These are phyloP conservation scores for Galeruca laticollis DNA, from an alignment of 2,888 invertebrate genomes.

Conservation along the genomic window DNA sequence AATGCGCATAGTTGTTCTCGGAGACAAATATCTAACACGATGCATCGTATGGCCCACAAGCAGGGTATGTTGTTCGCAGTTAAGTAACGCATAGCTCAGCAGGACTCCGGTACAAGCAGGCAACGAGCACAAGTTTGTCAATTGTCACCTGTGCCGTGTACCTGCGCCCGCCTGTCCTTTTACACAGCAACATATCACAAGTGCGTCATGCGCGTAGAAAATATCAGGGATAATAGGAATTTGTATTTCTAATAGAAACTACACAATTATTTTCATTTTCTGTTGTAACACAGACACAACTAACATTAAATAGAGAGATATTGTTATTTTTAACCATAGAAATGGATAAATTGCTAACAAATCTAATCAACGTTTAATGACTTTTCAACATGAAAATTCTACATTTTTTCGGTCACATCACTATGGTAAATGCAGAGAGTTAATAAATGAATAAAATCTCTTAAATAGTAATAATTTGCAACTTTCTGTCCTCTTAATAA, in stretches of 20 bases:
- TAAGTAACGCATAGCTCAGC: conserved; percentile 65
- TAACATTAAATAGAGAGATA: too few species aligned
- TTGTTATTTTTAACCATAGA: too few species aligned
- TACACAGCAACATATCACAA: conserved; percentile 63
- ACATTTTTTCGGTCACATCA: too few species aligned
- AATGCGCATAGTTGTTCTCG: conserved; percentile 55
- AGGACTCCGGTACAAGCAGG: conserved; percentile 63
- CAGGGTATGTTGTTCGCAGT: conserved; percentile 62
- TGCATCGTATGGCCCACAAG: conserved; percentile 55
- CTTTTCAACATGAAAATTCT: too few species aligned
- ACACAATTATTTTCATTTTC: too few species aligned
- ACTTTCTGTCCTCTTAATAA: too few species aligned
- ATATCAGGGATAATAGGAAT: conserved; percentile 17
- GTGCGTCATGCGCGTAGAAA: conserved; percentile 45
- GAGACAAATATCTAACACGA: conserved; percentile 66
- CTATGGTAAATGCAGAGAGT: too few species aligned
- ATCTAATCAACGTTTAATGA: too few species aligned
- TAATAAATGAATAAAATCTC: too few species aligned
- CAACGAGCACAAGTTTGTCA: conserved; percentile 65
- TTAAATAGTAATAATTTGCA: too few species aligned
- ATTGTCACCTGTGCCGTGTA: conserved; percentile 65
- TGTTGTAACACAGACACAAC: too few species aligned
- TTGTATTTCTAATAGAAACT: not conserved
- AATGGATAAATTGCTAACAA: too few species aligned
- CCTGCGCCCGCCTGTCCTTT: conserved; percentile 59